These are phyloP conservation scores for Plestiodon gilberti DNA, from an alignment of 2,113 vertebrate species.

Conservation along the genomic window DNA sequence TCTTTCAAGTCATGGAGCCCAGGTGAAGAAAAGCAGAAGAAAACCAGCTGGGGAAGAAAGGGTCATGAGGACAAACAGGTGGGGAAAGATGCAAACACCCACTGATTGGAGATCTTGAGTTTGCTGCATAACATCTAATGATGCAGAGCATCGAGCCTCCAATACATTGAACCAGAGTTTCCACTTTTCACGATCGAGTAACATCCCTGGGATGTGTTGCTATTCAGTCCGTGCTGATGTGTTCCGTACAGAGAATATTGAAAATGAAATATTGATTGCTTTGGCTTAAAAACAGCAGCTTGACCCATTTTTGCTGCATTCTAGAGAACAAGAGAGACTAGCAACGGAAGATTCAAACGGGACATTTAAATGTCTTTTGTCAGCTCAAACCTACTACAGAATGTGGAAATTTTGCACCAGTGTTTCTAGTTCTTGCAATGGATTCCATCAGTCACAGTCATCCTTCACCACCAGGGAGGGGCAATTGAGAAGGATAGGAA, in stretches of 20 bases:
- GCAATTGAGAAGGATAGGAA: neutral
- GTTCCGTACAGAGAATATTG: neutral
- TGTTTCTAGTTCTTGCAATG: neutral
- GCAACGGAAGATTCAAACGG: neutral
- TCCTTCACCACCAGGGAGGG: neutral
- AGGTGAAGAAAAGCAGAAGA: neutral
- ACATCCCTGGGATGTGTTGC: too few species aligned
- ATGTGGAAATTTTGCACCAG: neutral
- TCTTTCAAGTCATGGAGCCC: neutral
- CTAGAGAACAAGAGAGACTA: too few species aligned
- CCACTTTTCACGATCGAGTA: too few species aligned
- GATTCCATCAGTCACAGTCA: neutral
- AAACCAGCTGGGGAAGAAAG: neutral
- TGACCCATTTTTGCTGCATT: neutral
- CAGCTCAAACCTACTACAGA: neutral
- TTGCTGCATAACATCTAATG: neutral
- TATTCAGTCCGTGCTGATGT: too few species aligned
- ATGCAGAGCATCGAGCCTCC: too few species aligned
- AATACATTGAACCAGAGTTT: too few species aligned
- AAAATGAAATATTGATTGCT: neutral
- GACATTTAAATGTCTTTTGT: neutral
- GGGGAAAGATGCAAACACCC: neutral
- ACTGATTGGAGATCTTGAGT: neutral
- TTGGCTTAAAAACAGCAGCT: neutral
- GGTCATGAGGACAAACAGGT: neutral